Evolutionary conservation across 2,888 invertebrate genomes (phyloP), one percentile per base, ranked within the genome.

Genomic region (Sipunculus nudus): DNA sequence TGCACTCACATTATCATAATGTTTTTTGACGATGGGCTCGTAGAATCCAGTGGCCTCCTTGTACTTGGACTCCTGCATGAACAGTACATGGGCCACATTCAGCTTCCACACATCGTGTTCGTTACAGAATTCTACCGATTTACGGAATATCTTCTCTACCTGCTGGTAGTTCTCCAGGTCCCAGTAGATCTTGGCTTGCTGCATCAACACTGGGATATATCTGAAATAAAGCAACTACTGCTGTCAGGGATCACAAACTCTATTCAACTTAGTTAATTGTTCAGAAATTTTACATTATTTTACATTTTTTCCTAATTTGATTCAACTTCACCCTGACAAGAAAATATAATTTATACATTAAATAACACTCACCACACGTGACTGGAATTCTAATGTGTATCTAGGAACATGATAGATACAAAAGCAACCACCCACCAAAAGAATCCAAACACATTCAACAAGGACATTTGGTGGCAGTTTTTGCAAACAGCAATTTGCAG

Each of bases 1-100:
- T 3, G 4, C 4, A 67, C 83, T 77, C 70, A 86, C 86, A 71
- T 86, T 93, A 67, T 95, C 93, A 75, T 92, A 94, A 84, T 92
- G 92, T 80, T 96, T 96, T 74, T 94, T 93, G 0, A 99, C 96
- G 59, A 98, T 92, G 0, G 97, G 96, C 78, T 98, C 98, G 82
- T 99, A 99, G 85, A 99, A 99, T 45, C 93, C 94, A 0, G 96
- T 92, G 0, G 98, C 94, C 85, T 99, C 97, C 80, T 96, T 96
- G 82, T 96, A 99, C 83, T 98, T 98, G 79, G 92, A 95, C 80
- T 96, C 96, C 85, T 98, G 97, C 98, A 99, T 99, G 81, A 98
- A 99, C 2, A 99, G 87, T 0, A 98, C 97, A 81, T 99, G 99
- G 0, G 98, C 99, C 0, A 98, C 97, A 81, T 99, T 99, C 23